A percentile compares a stretch with the other conserved stretches of the same genome.
phyloP scores from a whole-genome alignment of 2,113 vertebrate species.

The Leucoraja erinaceus region DNA sequence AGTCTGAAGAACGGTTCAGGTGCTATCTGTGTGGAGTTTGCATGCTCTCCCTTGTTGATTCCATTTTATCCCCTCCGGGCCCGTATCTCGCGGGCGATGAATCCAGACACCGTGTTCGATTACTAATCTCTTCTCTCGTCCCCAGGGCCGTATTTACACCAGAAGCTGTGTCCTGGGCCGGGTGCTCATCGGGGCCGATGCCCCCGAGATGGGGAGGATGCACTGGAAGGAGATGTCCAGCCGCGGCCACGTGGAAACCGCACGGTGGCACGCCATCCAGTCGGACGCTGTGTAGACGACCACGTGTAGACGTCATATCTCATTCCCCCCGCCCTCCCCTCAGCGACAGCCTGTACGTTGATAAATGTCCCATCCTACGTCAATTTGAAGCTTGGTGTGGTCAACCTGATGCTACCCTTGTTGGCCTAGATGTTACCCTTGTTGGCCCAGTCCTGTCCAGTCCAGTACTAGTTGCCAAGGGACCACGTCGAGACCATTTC shows the following conservation, averaged over 20 bases:
- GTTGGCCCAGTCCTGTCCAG: background rate
- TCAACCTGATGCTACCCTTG: too few species aligned
- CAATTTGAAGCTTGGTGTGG: background rate
- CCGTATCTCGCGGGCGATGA: background rate
- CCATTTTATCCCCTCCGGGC: too few species aligned
- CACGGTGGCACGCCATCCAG: conserved; percentile 62
- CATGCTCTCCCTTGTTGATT: too few species aligned
- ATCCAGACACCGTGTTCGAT: too few species aligned
- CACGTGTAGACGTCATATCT: background rate
- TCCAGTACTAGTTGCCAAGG: background rate
- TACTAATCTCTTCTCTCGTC: background rate
- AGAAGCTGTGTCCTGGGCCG: conserved; percentile 59
- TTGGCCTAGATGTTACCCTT: too few species aligned
- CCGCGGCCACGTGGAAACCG: conserved; percentile 59
- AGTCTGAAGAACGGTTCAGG: too few species aligned
- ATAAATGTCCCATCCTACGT: background rate
- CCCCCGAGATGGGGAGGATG: conserved; percentile 49
- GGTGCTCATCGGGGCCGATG: conserved; percentile 53
- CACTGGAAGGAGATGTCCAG: conserved; percentile 72
- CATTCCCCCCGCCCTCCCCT: background rate
- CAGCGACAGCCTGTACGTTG: background rate
- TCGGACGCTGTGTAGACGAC: conserved; percentile 41
- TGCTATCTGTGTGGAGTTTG: too few species aligned
- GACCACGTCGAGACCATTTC: background rate
- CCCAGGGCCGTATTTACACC: conserved; percentile 60